A percentile compares a stretch with the other conserved stretches of the same genome.
These are phyloP conservation scores for Illadopsis cleaveri DNA, from an alignment of 2,113 vertebrate species.

Conservation along the genomic window DNA sequence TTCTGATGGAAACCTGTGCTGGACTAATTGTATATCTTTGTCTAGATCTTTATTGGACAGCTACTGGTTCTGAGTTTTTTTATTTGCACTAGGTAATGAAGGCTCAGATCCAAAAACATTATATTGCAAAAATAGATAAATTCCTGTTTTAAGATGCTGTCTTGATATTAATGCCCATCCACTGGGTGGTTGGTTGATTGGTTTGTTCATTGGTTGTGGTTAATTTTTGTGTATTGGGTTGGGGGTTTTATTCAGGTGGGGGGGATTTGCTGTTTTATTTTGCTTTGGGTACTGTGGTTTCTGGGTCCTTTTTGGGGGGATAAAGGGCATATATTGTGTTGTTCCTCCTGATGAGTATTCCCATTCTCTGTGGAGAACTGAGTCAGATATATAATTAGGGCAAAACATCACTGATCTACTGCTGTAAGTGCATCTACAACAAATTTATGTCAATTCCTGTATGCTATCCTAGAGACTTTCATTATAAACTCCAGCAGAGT, in stretches of 20 bases:
- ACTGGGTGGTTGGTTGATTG: too few species aligned
- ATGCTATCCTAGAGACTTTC: neutral
- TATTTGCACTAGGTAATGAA: neutral
- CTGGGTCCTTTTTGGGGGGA: fast-evolving
- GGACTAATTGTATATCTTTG: neutral
- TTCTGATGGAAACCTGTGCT: neutral
- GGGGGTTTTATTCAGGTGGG: neutral
- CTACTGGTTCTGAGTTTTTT: neutral
- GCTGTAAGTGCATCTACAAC: neutral
- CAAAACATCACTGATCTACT: neutral
- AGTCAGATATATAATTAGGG: neutral
- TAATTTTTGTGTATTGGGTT: neutral
- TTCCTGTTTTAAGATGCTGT: neutral
- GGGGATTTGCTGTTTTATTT: neutral
- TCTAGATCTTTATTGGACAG: neutral
- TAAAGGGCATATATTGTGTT: fast-evolving
- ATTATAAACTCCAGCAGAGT: neutral
- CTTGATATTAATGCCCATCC: neutral
- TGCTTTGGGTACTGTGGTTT: neutral
- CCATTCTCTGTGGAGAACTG: neutral
- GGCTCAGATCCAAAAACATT: neutral
- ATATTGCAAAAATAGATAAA: neutral
- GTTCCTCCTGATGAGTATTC: neutral
- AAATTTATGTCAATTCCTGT: neutral
- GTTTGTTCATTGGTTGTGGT: neutral